phyloP scores from a whole-genome alignment of 2,797 vertebrate species.

The Phaenicophaeus curvirostris region DNA sequence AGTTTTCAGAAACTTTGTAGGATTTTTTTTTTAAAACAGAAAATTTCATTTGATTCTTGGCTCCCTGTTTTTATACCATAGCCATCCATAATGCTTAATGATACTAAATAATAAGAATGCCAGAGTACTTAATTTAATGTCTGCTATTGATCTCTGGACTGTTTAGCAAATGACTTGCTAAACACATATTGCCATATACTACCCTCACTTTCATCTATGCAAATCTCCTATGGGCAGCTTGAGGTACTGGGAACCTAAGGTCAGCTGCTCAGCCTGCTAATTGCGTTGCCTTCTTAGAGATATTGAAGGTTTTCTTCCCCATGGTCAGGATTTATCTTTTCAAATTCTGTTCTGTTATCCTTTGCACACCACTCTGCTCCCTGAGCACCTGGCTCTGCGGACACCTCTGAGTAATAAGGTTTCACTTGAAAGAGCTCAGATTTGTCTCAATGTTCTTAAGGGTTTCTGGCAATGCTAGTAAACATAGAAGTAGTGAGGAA shows the following conservation, averaged over 20 bases:
- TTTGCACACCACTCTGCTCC: background rate
- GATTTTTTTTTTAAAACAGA: slow-evolving; percentile 43
- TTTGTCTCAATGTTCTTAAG: background rate
- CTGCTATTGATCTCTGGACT: slow-evolving; percentile 39
- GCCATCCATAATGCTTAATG: slow-evolving; percentile 59
- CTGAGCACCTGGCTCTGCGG: background rate
- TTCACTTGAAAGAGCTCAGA: background rate
- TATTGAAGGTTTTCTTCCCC: background rate
- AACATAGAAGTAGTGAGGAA: background rate
- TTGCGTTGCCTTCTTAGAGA: background rate
- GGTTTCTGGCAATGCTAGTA: background rate
- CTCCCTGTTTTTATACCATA: slow-evolving; percentile 58
- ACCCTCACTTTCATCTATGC: background rate
- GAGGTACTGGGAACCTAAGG: background rate
- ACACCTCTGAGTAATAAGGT: background rate
- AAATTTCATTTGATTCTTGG: slow-evolving; percentile 63
- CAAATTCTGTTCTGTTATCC: background rate
- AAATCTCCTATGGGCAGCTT: background rate
- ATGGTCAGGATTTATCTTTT: background rate
- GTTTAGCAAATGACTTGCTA: slow-evolving; percentile 24
- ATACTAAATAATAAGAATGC: slow-evolving; percentile 71
- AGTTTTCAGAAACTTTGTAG: slow-evolving; percentile 52
- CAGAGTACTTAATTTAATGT: slow-evolving; percentile 62
- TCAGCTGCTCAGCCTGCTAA: background rate
- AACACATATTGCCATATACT: background rate